Conservation (phyloP, 1,140 invertebrate species). For the Frieseomelitta varia region DNA sequence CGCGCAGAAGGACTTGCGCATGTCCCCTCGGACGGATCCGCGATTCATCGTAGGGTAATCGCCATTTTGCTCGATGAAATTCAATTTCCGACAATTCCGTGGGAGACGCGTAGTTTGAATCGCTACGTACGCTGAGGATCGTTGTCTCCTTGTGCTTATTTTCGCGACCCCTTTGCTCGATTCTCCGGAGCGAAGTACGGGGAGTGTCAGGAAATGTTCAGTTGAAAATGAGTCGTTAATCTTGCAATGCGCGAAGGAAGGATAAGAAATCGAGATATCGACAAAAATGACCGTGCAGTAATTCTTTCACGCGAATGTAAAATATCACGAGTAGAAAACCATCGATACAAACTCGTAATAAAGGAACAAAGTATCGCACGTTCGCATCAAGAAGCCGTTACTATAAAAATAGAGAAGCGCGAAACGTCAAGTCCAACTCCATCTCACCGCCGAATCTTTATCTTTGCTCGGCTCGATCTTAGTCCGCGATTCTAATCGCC, state of each 20-base stretch:
- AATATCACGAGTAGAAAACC: no score
- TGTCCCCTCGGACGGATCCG: no score
- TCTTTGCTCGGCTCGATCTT: background rate
- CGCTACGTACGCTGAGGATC: slow-evolving; percentile 59
- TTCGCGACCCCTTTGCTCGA: no score
- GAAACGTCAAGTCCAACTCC: background rate
- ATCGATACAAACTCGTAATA: no score
- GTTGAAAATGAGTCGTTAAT: background rate
- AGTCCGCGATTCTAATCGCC: slow-evolving; percentile 27
- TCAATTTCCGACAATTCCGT: slow-evolving; percentile 62
- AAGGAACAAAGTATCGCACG: no score
- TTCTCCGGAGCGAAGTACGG: background rate
- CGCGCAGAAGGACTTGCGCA: no score
- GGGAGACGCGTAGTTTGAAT: slow-evolving; percentile 51
- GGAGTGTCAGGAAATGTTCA: background rate
- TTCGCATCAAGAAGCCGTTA: no score
- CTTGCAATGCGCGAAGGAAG: background rate
- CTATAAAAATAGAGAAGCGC: background rate
- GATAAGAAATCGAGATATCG: no score
- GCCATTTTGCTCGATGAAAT: slow-evolving; percentile 56
- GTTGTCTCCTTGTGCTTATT: slow-evolving; percentile 21
- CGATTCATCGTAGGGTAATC: slow-evolving; percentile 58
- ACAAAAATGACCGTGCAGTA: no score
- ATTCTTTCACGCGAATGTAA: no score
- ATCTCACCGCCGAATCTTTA: background rate